Base-by-base conservation (phyloP, 2,113 vertebrate genomes). In the Atractosteus spatula region DNA sequence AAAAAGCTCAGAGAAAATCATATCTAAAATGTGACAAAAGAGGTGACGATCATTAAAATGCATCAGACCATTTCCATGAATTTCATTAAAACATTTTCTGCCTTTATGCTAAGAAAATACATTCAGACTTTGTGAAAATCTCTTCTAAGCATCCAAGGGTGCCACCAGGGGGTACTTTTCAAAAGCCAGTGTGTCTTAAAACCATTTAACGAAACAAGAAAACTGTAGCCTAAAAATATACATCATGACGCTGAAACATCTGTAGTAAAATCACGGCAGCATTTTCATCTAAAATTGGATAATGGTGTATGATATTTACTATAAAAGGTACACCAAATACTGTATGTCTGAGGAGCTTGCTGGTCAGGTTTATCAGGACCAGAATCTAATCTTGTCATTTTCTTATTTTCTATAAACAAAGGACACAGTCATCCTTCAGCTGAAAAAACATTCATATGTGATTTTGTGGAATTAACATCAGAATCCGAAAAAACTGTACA, bases 391-490 rank as follows among this genome's bases (percentile, higher is more conserved):
- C 29, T 1, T 1, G 29, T 29, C 29, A 29, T 29, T 29, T 29
- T 29, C 63, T 74, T 69, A 74, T 67, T 57, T 56, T 68, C 56
- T 54, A 47, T 57, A 69, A 41, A 69, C 55, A 59, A 69, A 41
- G 57, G 11, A 57, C 54, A 69, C 54, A 13, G 13, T 43, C 17
- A 3, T 11, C 41, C 17, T 29, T 41, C 3, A 41, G 8, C 29
- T 44, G 17, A 69, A 29, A n/a, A 54, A 43, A 43, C n/a, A 6
- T 45, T 61, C 3, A 47, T 55, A 14, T 73, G 56, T 10, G 63
- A 62, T 63, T 29, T 5, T 42, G 17, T 14, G 3, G n/a, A 74
- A 63, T 55, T 7, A 29, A 63, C 17, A 64, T 64, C 45, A 74
- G 13, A 70, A 14, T 13, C 61, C 54, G 66, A 62, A 68, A 42